Evolutionary conservation across 1,140 invertebrate genomes (phyloP).

Genomic region (Batillaria attramentaria): DNA sequence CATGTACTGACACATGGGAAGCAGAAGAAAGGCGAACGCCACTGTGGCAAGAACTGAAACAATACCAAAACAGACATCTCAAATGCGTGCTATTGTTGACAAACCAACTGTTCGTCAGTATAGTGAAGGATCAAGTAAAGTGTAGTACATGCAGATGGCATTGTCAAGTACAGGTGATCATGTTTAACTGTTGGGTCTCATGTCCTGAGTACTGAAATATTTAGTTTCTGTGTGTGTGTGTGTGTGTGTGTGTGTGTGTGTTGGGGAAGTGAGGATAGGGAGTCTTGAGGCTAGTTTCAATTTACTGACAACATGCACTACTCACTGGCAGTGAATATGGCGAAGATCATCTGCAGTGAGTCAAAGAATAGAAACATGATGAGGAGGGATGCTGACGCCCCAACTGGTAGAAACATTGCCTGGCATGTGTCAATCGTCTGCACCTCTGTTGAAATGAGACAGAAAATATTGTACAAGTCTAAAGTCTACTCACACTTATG

Average conservation of each 20-base stretch:
- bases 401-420: conserved; percentile 94
- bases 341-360: conserved; percentile 97
- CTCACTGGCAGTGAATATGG: conserved; percentile 96
- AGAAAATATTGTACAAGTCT: conserved; percentile 1
- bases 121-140: too few species aligned
- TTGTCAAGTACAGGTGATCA: too few species aligned
- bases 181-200: too few species aligned
- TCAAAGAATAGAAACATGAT: conserved; percentile 99
- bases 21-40: conserved; percentile 93
- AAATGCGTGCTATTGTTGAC: too few species aligned
- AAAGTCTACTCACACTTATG: too few species aligned
- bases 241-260: conserved; percentile 8
- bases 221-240: neutral
- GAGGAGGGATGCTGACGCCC: conserved; percentile 94
- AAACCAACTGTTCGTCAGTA: too few species aligned
- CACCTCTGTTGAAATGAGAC: conserved; percentile 77
- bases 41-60: conserved; percentile 94
- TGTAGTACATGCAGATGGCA: too few species aligned
- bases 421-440: conserved; percentile 97
- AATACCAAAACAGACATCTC: conserved; percentile 46
- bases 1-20: conserved; percentile 98
- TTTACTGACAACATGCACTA: conserved; percentile 36
- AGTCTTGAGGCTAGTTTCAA: neutral
- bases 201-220: too few species aligned
- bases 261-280: neutral